phyloP scores from a whole-genome alignment of 2,888 invertebrate genomes.

The Hirtodrosophila trivittata region DNA sequence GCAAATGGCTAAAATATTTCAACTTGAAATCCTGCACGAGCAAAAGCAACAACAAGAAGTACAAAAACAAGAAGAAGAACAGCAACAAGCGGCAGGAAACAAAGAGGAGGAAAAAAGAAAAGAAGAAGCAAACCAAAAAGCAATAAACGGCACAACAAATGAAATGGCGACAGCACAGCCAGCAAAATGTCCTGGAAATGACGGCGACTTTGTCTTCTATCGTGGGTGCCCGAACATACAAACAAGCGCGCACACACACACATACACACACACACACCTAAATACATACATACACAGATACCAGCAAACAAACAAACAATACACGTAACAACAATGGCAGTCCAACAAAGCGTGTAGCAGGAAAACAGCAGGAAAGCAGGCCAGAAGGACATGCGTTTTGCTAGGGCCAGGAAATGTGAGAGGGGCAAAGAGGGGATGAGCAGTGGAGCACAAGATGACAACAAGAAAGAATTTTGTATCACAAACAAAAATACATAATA shows the following conservation, averaged over 20 bases:
- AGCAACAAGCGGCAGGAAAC: conserved; percentile 6
- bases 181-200: conserved; percentile 66
- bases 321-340: conserved; percentile 48
- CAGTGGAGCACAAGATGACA: conserved; percentile 18
- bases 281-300: conserved; percentile 15
- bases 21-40: conserved; percentile 54
- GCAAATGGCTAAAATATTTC: conserved; percentile 73
- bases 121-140: conserved; percentile 46
- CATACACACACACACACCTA: conserved; percentile 18
- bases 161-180: conserved; percentile 50
- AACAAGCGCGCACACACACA: conserved; percentile 9
- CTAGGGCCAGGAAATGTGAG: conserved; percentile 29
- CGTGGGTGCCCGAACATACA: conserved; percentile 47
- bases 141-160: conserved; percentile 66
- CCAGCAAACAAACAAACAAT: conserved; percentile 49
- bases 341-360: conserved; percentile 56
- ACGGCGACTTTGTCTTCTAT: conserved; percentile 58
- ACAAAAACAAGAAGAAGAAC: conserved; percentile 15
- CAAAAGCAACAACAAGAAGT: conserved; percentile 22
- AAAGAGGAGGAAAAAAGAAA: conserved; percentile 6
- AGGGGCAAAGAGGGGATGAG: not conserved
- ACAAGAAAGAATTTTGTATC: conserved; percentile 31
- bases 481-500: conserved; percentile 42
- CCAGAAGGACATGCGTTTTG: conserved; percentile 56
- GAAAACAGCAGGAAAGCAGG: conserved; percentile 53